Evolutionary conservation across 35 echinoderm and acorn worm genomes (phyloP).

Genomic region (Chiridota heheva): DNA sequence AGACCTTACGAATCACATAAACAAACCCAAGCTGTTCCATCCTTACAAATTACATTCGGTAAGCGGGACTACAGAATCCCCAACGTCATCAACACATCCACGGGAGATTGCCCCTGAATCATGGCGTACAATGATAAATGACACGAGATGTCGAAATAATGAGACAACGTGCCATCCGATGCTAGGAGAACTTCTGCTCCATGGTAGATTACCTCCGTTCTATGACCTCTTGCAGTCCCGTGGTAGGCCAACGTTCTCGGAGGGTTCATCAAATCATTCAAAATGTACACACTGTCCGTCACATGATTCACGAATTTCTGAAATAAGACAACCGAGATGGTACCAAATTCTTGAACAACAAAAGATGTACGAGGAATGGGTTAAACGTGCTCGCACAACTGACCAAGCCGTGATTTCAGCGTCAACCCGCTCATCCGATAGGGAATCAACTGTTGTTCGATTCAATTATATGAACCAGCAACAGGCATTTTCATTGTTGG

Average conservation of each 20-base stretch:
- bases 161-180: conserved; percentile 29
- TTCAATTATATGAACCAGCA: conserved; percentile 34
- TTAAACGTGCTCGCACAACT: background rate
- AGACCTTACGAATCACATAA: conserved; percentile 12
- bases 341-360: conserved; percentile 42
- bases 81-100: background rate
- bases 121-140: too few species aligned
- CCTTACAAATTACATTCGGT: conserved; percentile 38
- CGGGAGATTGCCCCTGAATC: background rate
- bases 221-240: conserved; percentile 23
- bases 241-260: too few species aligned
- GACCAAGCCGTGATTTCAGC: background rate
- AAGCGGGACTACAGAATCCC: background rate
- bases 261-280: background rate
- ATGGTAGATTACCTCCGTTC: conserved; percentile 33
- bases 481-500: conserved; percentile 20
- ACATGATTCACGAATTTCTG: background rate
- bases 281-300: background rate
- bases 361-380: conserved; percentile 29
- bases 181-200: conserved; percentile 18
- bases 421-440: background rate
- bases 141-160: too few species aligned
- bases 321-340: conserved; percentile 23
- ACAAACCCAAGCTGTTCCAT: conserved; percentile 44
- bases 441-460: conserved; percentile 1